Evolutionary conservation across 2,797 vertebrate genomes (phyloP).

Genomic region (Dryobates pubescens): DNA sequence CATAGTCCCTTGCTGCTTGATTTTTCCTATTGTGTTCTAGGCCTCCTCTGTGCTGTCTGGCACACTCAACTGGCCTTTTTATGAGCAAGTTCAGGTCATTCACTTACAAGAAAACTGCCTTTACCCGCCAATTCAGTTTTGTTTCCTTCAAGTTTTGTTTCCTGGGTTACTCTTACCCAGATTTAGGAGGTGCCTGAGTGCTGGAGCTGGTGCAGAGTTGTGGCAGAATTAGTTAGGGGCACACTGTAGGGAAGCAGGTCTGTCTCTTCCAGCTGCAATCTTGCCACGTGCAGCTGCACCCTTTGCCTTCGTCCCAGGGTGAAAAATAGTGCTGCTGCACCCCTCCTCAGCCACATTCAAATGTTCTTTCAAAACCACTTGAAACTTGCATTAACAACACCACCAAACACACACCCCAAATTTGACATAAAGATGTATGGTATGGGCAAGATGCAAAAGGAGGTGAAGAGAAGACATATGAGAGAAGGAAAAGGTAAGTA

Average conservation of each 20-base stretch:
- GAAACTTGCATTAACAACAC: not conserved
- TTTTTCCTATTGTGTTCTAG: not conserved
- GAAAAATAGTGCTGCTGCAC: not conserved
- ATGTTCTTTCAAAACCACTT: not conserved
- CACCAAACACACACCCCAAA: not conserved
- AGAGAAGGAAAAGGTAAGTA: not conserved
- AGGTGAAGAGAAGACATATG: fast-evolving
- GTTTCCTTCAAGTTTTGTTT: not conserved
- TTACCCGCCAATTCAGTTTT: not conserved
- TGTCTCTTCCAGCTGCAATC: not conserved
- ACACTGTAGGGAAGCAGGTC: not conserved
- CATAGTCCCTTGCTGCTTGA: not conserved
- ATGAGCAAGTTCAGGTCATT: not conserved
- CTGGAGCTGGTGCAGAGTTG: not conserved
- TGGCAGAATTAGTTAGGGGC: not conserved
- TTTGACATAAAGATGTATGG: not conserved
- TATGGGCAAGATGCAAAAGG: not conserved
- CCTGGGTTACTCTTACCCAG: not conserved
- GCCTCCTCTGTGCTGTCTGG: not conserved
- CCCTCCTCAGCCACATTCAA: not conserved
- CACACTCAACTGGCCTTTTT: not conserved
- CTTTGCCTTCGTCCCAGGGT: not conserved
- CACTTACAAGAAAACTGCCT: not conserved
- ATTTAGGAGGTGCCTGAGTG: not conserved
- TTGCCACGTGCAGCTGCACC: not conserved